A percentile compares a stretch with the other conserved stretches of the same genome.
These are phyloP conservation scores for Fopius arisanus DNA, from an alignment of 1,140 invertebrate genomes.

Conservation along the genomic window DNA sequence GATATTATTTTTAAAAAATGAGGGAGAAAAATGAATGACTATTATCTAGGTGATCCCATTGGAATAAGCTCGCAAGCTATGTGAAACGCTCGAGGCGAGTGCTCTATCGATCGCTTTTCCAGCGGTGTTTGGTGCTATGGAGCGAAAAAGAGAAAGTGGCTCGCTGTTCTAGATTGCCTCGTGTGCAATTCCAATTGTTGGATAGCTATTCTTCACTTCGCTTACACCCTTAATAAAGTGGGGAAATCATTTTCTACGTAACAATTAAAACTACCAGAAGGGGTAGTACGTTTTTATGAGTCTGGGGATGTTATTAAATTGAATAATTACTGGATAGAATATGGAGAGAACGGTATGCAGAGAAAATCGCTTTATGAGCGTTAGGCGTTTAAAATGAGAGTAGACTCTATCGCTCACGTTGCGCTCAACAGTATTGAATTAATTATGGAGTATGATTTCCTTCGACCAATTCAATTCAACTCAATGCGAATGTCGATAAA, in stretches of 20 bases:
- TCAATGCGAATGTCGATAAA: neutral
- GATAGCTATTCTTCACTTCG: neutral
- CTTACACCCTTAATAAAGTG: neutral
- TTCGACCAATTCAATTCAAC: neutral
- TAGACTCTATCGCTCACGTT: neutral
- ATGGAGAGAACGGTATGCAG: neutral
- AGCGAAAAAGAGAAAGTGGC: conserved; percentile 55
- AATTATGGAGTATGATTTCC: neutral
- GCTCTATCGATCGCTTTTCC: conserved; percentile 54
- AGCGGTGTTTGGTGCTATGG: conserved; percentile 45
- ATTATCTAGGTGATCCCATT: conserved; percentile 20
- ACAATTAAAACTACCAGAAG: neutral
- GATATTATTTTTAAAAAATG: neutral
- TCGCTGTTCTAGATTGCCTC: conserved; percentile 17
- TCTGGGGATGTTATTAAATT: neutral
- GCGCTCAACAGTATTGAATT: neutral
- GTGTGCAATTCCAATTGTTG: conserved; percentile 9
- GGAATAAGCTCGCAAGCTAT: conserved; percentile 31
- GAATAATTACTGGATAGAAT: neutral
- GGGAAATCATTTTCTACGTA: neutral
- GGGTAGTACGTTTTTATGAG: neutral
- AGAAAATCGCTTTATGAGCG: neutral
- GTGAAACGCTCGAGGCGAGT: conserved; percentile 41
- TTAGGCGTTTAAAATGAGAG: neutral
- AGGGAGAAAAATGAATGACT: neutral